A percentile compares a stretch with the other conserved stretches of the same genome.
Conservation (phyloP, 2,113 vertebrate species). For the Tretioscincus oriximinensis region DNA sequence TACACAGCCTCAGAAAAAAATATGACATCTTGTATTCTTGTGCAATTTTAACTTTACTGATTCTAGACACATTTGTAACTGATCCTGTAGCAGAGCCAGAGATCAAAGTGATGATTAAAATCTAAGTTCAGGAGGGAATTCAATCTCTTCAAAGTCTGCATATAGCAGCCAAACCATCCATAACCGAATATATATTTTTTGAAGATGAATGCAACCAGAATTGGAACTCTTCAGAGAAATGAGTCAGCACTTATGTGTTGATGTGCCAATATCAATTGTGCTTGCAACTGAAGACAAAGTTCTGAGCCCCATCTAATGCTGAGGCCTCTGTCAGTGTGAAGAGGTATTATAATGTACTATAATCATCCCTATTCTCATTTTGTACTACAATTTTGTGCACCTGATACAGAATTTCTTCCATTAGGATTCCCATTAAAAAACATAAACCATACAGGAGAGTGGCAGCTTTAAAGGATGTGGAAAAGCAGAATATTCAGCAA, state of each 20-base stretch:
- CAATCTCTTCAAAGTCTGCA: conserved; percentile 66
- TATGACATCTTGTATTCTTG: conserved; percentile 34
- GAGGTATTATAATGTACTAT: conserved; percentile 21
- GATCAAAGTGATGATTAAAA: conserved; percentile 70
- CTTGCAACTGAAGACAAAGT: conserved; percentile 40
- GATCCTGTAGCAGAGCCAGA: conserved; percentile 54
- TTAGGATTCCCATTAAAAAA: too few relatives aligned
- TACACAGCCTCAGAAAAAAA: conserved; percentile 40
- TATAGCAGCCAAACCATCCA: conserved; percentile 57
- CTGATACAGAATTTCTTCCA: conserved; percentile 20
- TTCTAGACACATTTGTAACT: conserved; percentile 56
- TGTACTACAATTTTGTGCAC: background rate
- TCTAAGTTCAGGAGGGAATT: conserved; percentile 60
- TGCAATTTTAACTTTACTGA: conserved; percentile 57
- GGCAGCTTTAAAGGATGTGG: too few relatives aligned
- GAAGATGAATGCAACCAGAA: conserved; percentile 36
- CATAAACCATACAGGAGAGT: too few relatives aligned
- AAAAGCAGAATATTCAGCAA: too few relatives aligned
- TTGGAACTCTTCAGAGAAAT: conserved; percentile 42
- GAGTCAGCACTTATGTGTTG: conserved; percentile 41
- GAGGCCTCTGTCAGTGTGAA: conserved; percentile 28
- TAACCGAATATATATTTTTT: conserved; percentile 42
- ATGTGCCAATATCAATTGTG: conserved; percentile 39
- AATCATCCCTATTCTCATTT: background rate
- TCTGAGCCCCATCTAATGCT: conserved; percentile 29